These are phyloP conservation scores for Mesitornis unicolor DNA, from an alignment of 2,113 vertebrate species.

Conservation along the genomic window DNA sequence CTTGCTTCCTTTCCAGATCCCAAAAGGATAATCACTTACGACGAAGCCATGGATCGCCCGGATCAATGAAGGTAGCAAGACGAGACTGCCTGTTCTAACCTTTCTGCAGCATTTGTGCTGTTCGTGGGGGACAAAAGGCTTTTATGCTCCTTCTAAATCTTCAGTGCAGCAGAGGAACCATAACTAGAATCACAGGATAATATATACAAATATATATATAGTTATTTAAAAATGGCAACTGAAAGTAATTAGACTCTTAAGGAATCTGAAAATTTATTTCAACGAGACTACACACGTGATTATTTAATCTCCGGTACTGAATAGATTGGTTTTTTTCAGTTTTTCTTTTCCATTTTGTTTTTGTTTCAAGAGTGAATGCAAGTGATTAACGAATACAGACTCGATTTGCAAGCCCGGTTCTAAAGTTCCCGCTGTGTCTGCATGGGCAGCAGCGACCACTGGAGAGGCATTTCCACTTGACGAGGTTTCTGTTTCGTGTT, in stretches of 20 bases:
- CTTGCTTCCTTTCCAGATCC: slow-evolving; percentile 80
- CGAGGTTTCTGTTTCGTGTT: slow-evolving; percentile 63
- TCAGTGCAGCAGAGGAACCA: slow-evolving; percentile 78
- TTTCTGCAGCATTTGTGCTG: slow-evolving; percentile 83
- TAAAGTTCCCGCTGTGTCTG: slow-evolving; percentile 76
- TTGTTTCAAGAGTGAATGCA: slow-evolving; percentile 74
- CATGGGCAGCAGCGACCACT: slow-evolving; percentile 68
- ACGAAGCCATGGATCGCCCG: slow-evolving; percentile 89
- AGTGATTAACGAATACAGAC: slow-evolving; percentile 74
- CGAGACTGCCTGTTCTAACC: slow-evolving; percentile 75
- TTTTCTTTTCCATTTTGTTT: neutral
- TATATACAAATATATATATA: slow-evolving; percentile 84
- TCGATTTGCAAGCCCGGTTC: slow-evolving; percentile 66
- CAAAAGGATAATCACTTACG: slow-evolving; percentile 92
- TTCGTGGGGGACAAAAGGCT: slow-evolving; percentile 78
- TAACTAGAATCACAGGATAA: slow-evolving; percentile 84
- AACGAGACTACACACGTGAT: slow-evolving; percentile 75
- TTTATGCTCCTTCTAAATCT: slow-evolving; percentile 77
- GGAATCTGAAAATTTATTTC: slow-evolving; percentile 80
- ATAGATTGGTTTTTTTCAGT: slow-evolving; percentile 38
- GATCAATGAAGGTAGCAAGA: slow-evolving; percentile 87
- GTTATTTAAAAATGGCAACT: slow-evolving; percentile 83
- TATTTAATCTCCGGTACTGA: slow-evolving; percentile 82
- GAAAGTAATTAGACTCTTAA: slow-evolving; percentile 81
- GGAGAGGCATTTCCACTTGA: slow-evolving; percentile 74